Conservation (phyloP, 1,140 invertebrate species). For the Samia ricini region DNA sequence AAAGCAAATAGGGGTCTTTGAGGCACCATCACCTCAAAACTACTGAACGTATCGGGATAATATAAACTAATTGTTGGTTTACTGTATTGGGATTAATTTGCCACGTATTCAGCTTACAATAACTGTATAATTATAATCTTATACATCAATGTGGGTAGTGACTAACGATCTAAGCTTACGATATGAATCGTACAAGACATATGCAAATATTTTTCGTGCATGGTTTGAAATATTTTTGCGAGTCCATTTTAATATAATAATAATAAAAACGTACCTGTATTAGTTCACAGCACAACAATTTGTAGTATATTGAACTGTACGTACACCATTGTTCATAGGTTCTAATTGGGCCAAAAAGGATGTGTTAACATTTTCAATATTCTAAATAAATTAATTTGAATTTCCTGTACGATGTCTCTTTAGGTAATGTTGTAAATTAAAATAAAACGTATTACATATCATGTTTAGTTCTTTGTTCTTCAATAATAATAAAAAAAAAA, state of each 20-base stretch:
- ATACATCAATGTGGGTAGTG: not conserved
- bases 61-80: no score
- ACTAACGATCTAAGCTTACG: constrained; percentile 9
- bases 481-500: no score
- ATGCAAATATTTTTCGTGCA: constrained; percentile 18
- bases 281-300: constrained; percentile 20
- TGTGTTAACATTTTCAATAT: constrained; percentile 13
- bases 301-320: constrained; percentile 18
- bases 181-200: constrained; percentile 12
- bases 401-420: constrained; percentile 22
- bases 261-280: constrained; percentile 13
- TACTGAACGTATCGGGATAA: no score
- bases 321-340: constrained; percentile 27
- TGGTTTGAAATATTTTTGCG: constrained; percentile 19
- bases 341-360: constrained; percentile 26
- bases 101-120: no score
- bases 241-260: constrained; percentile 20
- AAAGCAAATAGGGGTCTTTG: no score
- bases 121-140: no score
- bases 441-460: no score
- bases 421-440: constrained; percentile 19
- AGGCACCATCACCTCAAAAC: no score
- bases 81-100: no score
- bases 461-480: no score
- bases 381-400: constrained; percentile 22